Percentiles rank a stretch among this genome's conserved stretches.
Conservation (phyloP, 2,797 vertebrate genomes). For the Lepilemur ruficaudatus region DNA sequence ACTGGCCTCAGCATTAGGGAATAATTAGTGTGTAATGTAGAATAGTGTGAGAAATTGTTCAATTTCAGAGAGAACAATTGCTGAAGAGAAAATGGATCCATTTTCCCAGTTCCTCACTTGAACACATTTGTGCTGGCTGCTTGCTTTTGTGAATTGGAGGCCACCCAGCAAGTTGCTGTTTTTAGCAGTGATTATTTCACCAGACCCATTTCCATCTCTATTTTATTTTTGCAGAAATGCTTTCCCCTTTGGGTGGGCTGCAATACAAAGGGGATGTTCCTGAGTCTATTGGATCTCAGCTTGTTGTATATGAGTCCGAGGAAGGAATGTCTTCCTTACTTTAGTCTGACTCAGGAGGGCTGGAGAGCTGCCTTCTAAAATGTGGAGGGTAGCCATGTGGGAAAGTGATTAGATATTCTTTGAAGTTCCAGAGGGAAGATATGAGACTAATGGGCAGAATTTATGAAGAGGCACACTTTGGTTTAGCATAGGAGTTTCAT, state of each 20-base stretch:
- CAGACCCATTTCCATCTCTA: constrained; percentile 28
- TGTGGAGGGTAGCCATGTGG: not conserved
- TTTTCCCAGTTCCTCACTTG: not conserved
- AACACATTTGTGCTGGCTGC: constrained; percentile 42
- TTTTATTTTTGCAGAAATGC: constrained; percentile 22
- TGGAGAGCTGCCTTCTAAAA: not conserved
- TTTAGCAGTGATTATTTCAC: constrained; percentile 61
- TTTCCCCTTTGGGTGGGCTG: constrained; percentile 43
- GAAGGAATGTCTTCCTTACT: not conserved
- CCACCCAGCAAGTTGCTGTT: constrained; percentile 55
- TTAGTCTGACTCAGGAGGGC: not conserved
- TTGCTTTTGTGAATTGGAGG: constrained; percentile 56
- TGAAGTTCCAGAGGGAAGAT: not conserved
- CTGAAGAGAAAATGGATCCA: constrained; percentile 46
- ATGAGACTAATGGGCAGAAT: not conserved
- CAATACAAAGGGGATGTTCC: not conserved
- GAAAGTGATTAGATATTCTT: not conserved
- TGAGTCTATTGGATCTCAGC: not conserved
- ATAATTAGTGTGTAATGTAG: constrained; percentile 65
- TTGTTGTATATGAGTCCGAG: not conserved
- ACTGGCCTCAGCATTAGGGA: constrained; percentile 32
- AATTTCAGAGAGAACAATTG: constrained; percentile 54
- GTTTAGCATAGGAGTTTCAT: not conserved
- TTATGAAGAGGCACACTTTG: not conserved
- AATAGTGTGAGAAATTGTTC: constrained; percentile 30